A percentile compares a stretch with the other conserved stretches of the same genome.
Conservation (phyloP, 2,888 invertebrate species). For the Aradus depressus region DNA sequence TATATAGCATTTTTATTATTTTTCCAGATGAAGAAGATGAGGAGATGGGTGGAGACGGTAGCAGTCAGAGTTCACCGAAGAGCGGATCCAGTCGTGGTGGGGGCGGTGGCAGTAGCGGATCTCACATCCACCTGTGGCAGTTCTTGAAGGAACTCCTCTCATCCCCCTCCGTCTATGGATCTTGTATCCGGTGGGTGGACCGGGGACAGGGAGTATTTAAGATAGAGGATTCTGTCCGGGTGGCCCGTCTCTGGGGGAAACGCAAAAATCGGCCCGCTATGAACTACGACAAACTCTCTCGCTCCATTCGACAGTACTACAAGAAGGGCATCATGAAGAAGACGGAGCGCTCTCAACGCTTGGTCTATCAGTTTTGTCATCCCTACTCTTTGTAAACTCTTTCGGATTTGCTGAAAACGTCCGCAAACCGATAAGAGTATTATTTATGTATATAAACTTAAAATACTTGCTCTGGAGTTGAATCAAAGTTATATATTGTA, state of each 20-base stretch:
- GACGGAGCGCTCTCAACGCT: constrained; percentile 91
- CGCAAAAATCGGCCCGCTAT: constrained; percentile 97
- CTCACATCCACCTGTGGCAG: constrained; percentile 97
- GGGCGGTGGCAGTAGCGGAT: constrained; percentile 45
- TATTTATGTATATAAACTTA: neutral
- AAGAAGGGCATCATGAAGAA: constrained; percentile 99
- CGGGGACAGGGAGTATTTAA: constrained; percentile 91
- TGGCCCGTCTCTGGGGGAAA: constrained; percentile 96
- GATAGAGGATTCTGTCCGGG: constrained; percentile 95
- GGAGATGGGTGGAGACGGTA: constrained; percentile 23
- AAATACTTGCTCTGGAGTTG: constrained; percentile 17
- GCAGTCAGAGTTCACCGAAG: constrained; percentile 25
- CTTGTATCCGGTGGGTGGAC: constrained; percentile 96
- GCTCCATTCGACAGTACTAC: constrained; percentile 97
- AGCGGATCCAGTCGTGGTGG: constrained; percentile 25
- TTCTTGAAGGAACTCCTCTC: constrained; percentile 91
- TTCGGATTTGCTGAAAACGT: constrained; percentile 2
- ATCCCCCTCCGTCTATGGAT: constrained; percentile 77
- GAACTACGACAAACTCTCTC: constrained; percentile 98
- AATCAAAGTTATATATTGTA: constrained; percentile 19
- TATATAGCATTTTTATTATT: constrained; percentile 14
- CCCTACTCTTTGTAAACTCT: constrained; percentile 69
- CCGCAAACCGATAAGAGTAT: constrained; percentile 3
- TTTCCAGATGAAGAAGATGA: constrained; percentile 30
- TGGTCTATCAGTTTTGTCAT: constrained; percentile 98